Conservation (phyloP, 2,888 invertebrate genomes). For the Anoplius nigerrimus region DNA sequence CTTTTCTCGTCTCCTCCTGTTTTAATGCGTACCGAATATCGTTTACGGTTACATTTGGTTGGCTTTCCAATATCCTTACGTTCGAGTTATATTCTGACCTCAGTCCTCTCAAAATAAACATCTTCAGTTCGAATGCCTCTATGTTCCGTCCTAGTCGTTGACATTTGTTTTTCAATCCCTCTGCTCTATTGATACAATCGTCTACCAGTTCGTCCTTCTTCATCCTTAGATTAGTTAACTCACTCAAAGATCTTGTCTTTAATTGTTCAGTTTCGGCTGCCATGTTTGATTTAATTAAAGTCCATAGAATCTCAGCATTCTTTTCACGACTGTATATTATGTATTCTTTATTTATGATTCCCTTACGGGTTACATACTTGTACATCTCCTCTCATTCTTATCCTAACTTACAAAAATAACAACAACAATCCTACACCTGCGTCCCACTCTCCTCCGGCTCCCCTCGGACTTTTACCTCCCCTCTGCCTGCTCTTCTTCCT, state of each 20-base stretch:
- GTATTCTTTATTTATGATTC: too few species aligned
- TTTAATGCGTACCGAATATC: slow-evolving; percentile 17
- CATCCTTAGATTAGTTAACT: slow-evolving; percentile 13
- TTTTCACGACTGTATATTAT: too few species aligned
- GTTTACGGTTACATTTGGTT: slow-evolving; percentile 6
- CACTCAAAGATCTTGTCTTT: slow-evolving; percentile 8
- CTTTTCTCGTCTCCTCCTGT: slow-evolving; percentile 15
- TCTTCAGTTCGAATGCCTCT: slow-evolving; percentile 22
- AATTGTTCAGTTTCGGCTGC: slow-evolving; percentile 11
- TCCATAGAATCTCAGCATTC: too few species aligned
- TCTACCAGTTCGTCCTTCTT: slow-evolving; percentile 10
- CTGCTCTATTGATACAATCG: slow-evolving; percentile 11
- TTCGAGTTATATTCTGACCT: slow-evolving; percentile 8
- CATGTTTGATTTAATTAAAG: too few species aligned
- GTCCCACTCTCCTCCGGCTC: too few species aligned
- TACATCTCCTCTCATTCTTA: too few species aligned
- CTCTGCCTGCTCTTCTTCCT: too few species aligned
- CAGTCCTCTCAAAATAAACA: slow-evolving; percentile 5
- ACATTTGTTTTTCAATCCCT: slow-evolving; percentile 20
- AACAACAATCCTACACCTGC: too few species aligned
- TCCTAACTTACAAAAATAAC: too few species aligned
- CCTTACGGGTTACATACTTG: too few species aligned
- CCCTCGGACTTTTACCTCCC: too few species aligned
- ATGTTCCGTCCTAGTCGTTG: slow-evolving; percentile 9
- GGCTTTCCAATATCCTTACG: slow-evolving; percentile 9